phyloP scores from a whole-genome alignment of 1,140 invertebrate genomes.

The Lysiphlebus fabarum region DNA sequence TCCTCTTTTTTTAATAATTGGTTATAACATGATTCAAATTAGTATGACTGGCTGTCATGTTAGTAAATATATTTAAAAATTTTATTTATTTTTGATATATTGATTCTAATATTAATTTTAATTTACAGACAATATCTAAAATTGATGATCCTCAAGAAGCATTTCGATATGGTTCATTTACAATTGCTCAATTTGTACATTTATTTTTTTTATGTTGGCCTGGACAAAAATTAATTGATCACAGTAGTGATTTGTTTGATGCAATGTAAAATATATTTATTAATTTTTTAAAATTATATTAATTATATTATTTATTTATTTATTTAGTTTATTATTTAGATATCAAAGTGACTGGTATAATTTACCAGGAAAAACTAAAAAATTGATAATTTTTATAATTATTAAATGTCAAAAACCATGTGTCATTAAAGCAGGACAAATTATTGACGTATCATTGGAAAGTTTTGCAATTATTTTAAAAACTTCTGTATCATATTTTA shows the following conservation, averaged over 20 bases:
- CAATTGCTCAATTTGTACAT: neutral
- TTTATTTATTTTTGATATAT: neutral
- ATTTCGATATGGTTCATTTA: neutral
- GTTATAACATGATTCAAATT: neutral
- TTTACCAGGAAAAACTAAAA: neutral
- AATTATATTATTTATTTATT: neutral
- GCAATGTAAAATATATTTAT: neutral
- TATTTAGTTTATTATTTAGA: neutral
- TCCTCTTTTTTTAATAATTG: neutral
- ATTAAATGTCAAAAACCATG: neutral
- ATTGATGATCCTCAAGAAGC: neutral
- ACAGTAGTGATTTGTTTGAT: neutral
- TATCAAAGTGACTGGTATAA: neutral
- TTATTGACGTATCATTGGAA: neutral
- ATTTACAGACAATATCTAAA: neutral
- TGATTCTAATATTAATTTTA: neutral
- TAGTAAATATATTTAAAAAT: neutral
- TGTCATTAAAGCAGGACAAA: neutral
- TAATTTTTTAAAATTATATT: neutral
- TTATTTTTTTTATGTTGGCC: neutral
- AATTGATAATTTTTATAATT: neutral
- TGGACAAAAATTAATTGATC: neutral
- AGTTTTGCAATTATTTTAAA: neutral
- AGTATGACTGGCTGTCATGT: constrained; percentile 7
- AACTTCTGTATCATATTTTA: no score